Conservation (phyloP, 2,888 invertebrate genomes). For the Ectemnius continuus region DNA sequence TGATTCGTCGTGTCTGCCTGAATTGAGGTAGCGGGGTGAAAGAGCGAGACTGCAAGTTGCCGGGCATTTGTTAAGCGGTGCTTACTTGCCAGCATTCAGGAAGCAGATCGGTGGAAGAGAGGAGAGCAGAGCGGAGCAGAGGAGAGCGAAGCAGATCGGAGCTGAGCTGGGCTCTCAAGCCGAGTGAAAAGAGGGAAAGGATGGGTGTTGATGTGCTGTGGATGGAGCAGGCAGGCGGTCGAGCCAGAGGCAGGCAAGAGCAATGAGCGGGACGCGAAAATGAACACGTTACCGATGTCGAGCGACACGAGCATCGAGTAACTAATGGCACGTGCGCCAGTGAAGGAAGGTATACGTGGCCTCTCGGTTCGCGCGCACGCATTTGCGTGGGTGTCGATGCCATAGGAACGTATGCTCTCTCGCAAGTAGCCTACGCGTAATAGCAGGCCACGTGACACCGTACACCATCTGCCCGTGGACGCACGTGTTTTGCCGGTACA, state of each 20-base stretch:
- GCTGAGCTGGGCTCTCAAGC: too few relatives aligned
- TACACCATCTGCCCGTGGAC: constrained; percentile 45
- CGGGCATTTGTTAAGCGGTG: too few relatives aligned
- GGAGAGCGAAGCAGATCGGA: too few relatives aligned
- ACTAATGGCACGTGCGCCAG: constrained; percentile 35
- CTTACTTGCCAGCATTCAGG: too few relatives aligned
- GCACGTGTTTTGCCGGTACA: constrained; percentile 63
- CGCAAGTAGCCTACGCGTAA: constrained; percentile 28
- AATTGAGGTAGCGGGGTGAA: too few relatives aligned
- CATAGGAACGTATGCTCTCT: constrained; percentile 22
- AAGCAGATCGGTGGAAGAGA: too few relatives aligned
- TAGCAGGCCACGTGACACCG: constrained; percentile 51
- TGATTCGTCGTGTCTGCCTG: too few relatives aligned
- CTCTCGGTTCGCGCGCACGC: constrained; percentile 18
- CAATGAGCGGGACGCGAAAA: constrained; percentile 41
- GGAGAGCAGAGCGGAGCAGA: too few relatives aligned
- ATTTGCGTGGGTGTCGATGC: constrained; percentile 51
- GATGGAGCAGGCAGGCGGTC: not conserved
- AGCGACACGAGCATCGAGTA: constrained; percentile 43
- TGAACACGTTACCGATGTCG: constrained; percentile 52
- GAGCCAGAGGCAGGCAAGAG: constrained; percentile 1
- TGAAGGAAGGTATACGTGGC: not conserved
- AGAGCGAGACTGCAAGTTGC: too few relatives aligned
- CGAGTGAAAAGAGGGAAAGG: not conserved
- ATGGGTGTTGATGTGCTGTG: not conserved